Evolutionary conservation across 2,113 vertebrate genomes (phyloP).

Genomic region (Poicephalus meyeri): DNA sequence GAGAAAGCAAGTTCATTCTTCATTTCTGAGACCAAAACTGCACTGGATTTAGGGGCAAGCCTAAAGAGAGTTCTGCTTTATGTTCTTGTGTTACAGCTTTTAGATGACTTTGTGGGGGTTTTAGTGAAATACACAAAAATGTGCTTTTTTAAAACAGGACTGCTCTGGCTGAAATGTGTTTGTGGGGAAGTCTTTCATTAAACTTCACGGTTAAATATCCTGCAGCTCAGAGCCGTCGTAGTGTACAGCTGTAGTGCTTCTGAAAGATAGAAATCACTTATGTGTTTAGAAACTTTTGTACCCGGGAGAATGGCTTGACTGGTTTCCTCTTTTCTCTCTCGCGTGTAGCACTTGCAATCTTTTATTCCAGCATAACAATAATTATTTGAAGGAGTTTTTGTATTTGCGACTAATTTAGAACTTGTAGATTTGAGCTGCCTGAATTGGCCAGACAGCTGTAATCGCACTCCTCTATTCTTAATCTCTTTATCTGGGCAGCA

Average conservation of each 20-base stretch:
- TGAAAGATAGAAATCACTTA: constrained; percentile 71
- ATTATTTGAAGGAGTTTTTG: constrained; percentile 88
- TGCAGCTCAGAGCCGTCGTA: constrained; percentile 59
- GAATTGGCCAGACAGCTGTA: constrained; percentile 99
- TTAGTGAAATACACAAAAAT: constrained; percentile 60
- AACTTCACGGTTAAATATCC: constrained; percentile 72
- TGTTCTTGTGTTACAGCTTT: constrained; percentile 59
- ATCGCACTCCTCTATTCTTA: constrained; percentile 99
- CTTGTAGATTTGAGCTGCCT: constrained; percentile 99
- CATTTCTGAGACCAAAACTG: constrained; percentile 21
- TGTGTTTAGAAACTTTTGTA: constrained; percentile 75
- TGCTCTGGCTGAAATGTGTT: constrained; percentile 58
- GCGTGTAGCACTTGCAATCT: constrained; percentile 72
- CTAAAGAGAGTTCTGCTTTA: constrained; percentile 42
- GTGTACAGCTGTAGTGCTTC: constrained; percentile 77
- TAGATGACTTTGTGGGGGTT: constrained; percentile 23
- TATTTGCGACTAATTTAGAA: constrained; percentile 99
- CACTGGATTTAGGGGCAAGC: constrained; percentile 8
- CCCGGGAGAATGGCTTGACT: constrained; percentile 72
- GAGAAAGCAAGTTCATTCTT: constrained; percentile 32
- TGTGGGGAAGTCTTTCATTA: constrained; percentile 71
- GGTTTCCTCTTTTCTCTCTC: constrained; percentile 74
- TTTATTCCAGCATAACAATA: constrained; percentile 78
- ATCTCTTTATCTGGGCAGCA: constrained; percentile 99
- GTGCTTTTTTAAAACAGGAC: constrained; percentile 11